Base-by-base conservation (phyloP, 2,113 vertebrate species). In the Centropus unirufus region DNA sequence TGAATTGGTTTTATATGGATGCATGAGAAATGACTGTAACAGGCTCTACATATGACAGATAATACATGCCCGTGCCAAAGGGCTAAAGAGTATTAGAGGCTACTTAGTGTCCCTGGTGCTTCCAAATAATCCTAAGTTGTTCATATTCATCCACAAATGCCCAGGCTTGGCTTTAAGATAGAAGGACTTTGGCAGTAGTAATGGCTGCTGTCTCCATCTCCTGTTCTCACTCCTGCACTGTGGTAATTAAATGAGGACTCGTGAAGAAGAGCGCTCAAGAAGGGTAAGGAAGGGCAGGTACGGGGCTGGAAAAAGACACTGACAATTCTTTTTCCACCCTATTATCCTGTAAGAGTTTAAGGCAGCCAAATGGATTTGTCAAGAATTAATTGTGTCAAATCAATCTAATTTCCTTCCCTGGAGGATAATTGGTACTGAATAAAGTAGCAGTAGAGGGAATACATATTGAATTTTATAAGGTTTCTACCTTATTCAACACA, bases 301-400 rank as follows among this genome's bases (percentile, higher is more conserved):
- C 0, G 0, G 42, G 62, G 34, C 63, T 85, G 39, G 46, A 94
- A 73, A 92, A 67, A 62, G 51, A 55, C 55, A 67, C 0, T 1
- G 61, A 70, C 5, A 4, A 88, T 83, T 74, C 23, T 88, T 87
- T 90, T 86, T n/a, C 68, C 59, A 93, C 23, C 8, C 34, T 47
- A 52, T 86, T 87, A 90, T 63, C 44, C 44, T 67, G 9, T 70
- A 83, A 51, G 55, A 63, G 75, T 86, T 93, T 90, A 77, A 90
- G 94, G 87, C 34, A 83, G 72, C 16, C 76, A 89, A 90, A 83
- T 74, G 29, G 52, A 93, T 92, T 93, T 92, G 51, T 93, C 70
- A 93, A 63, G 52, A 94, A 90, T 81, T 90, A 97, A 92, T 90
- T 89, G 55, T 61, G 42, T 75, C 72, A 86, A 86, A 85, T 90